A percentile compares a stretch with the other conserved stretches of the same genome.
Conservation (phyloP, 1,140 invertebrate genomes). For the Heterodera schachtii region DNA sequence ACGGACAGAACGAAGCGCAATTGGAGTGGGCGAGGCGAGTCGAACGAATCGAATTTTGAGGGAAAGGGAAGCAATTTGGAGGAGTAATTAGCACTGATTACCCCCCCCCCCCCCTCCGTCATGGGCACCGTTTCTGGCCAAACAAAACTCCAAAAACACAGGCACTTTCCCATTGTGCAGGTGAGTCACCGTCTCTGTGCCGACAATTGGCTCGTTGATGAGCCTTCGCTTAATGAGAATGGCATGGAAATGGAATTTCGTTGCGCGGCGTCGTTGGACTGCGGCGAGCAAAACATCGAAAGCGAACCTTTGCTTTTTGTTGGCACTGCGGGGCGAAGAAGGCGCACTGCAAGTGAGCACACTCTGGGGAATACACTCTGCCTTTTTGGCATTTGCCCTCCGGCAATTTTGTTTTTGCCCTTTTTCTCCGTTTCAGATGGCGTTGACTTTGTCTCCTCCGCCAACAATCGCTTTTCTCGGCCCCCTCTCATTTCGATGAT, state of each 20-base stretch:
- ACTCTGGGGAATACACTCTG: neutral
- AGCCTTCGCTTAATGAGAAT: neutral
- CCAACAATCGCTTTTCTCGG: neutral
- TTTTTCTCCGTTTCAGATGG: no score
- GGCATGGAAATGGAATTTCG: neutral
- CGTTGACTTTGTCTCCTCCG: neutral
- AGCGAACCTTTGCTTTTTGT: neutral
- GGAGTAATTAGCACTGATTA: no score
- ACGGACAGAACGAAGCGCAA: neutral
- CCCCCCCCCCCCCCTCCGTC: no score
- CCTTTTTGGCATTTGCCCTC: no score
- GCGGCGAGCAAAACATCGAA: neutral
- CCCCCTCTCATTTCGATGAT: slow-evolving; percentile 34
- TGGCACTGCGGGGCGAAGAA: neutral
- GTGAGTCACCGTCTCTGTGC: slow-evolving; percentile 4
- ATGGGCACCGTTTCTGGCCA: no score
- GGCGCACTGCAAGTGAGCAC: neutral
- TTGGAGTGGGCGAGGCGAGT: neutral
- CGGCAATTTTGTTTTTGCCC: no score
- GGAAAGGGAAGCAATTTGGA: no score
- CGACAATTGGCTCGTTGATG: neutral
- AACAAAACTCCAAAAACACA: no score
- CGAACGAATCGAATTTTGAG: neutral
- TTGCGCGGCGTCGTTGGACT: neutral
- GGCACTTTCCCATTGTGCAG: neutral